Base-by-base conservation (phyloP, 2,888 invertebrate species). In the Unio delphinus region DNA sequence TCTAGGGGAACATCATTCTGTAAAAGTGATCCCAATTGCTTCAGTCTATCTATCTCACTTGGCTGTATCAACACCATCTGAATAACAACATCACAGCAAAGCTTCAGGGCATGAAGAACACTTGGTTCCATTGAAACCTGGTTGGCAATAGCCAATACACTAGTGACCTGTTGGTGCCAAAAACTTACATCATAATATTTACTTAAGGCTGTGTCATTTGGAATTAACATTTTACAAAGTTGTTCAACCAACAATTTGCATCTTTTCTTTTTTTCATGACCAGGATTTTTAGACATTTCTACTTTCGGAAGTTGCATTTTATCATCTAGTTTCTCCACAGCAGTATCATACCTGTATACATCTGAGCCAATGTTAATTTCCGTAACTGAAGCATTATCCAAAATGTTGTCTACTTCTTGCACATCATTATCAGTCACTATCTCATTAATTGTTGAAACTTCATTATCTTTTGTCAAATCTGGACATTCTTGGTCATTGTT, bases 211-310 rank as follows among this genome's bases (percentile, higher is more conserved):
- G 15, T n/a, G 4, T 18, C 34, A n/a, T 68, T 62, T 28, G 72
- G 72, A 7, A 72, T 18, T 68, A 72, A 63, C 55, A 59, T 68
- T n/a, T 61, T 30, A 30, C 72, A 68, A 20, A 68, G 28, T 1
- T 63, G 5, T 30, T 68, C 28, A n/a, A 72, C 72, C 20, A 72
- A 28, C 11, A 20, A n/a, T 20, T 66, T 63, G 26, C 61, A 26
- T 20, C 45, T n/a, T 34, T 65, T 55, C 55, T 55, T 23, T 15
- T 58, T 58, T 4, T 66, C 28, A 61, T 30, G 28, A 30, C 17
- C 7, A 5, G 26, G 55, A 45, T 23, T 17, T 8, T 4, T 23
- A n/a, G 64, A 68, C 28, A 58, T 54, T n/a, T 62, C 55, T 23
- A 18, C 8, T 55, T 54, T 61, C 6, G 65, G 55, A 7, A 63